These are phyloP conservation scores for Leptogaster cylindrica DNA, from an alignment of 2,888 invertebrate genomes.

Conservation along the genomic window DNA sequence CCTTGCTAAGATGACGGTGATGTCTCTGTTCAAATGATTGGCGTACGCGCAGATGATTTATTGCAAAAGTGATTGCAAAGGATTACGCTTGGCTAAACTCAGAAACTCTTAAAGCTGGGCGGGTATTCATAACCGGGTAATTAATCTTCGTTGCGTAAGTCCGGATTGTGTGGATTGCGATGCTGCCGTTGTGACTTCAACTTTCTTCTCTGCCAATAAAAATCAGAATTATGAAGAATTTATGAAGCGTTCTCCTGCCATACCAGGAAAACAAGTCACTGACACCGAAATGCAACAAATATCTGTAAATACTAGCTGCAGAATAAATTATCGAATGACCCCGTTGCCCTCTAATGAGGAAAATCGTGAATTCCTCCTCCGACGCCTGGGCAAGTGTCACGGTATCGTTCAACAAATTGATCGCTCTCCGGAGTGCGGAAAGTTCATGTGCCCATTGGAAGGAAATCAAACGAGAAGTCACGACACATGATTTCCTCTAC, in stretches of 20 bases:
- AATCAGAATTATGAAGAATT: conserved; percentile 27
- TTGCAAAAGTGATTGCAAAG: conserved; percentile 27
- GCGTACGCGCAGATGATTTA: conserved; percentile 28
- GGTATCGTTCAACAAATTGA: conserved; percentile 22
- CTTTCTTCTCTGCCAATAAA: conserved; percentile 7
- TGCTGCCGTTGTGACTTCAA: background rate
- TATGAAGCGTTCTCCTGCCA: conserved; percentile 21
- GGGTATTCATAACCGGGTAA: background rate
- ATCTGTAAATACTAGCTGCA: background rate
- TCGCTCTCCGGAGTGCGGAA: background rate
- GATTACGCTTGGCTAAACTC: conserved; percentile 18
- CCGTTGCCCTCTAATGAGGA: background rate
- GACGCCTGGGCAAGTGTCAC: background rate
- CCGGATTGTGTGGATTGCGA: background rate
- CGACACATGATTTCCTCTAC: conserved; percentile 10
- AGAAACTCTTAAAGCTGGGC: background rate
- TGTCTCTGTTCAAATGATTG: conserved; percentile 34
- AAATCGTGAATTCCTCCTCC: conserved; percentile 14
- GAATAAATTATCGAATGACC: conserved; percentile 23
- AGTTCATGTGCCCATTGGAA: conserved; percentile 12
- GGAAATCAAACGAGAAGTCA: conserved; percentile 17
- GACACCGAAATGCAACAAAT: background rate
- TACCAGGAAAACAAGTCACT: background rate
- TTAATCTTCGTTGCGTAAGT: conserved; percentile 21
- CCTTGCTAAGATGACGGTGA: background rate